Base-by-base conservation (phyloP, 2,888 invertebrate genomes). In the Philaethria dido region DNA sequence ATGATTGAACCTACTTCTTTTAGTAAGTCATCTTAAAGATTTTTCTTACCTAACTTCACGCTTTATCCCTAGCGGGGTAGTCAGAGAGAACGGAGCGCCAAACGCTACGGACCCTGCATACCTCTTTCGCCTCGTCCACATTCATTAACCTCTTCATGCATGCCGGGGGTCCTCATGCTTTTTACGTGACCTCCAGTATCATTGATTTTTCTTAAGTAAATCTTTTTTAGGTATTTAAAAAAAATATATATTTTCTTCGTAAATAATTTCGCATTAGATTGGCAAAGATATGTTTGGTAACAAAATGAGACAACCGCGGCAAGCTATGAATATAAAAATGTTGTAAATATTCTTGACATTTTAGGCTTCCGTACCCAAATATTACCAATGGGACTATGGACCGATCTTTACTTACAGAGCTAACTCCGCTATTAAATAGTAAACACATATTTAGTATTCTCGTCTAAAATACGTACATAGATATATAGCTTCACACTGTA, bases 301-400 rank as follows among this genome's bases (percentile, higher is more conserved):
- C 29, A 50, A 29, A 29, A 50, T 50, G 29, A 50, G 25, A 25
- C n/a, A 2, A 18, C 50, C 50, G 50, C 25, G n/a, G 16, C 50
- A 50, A 50, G 50, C 29, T 50, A 50, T 50, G 50, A 50, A 50
- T 50, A 50, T 50, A 50, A 50, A 50, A 50, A 50, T 50, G 16
- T 29, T 50, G 50, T n/a, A 50, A 50, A 50, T 29, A 25, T 25
- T 50, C 11, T 29, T 25, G 25, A 16, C 25, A 9, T 29, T 50
- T 50, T n/a, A 29, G 50, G 50, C 50, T 50, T 50, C 25, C 50
- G 25, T 16, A 50, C 25, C 25, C 25, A 50, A 29, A 50, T 50
- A n/a, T 2, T 50, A 29, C 25, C 25, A 14, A 48, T 0, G 25
- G 48, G 48, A 48, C 6, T 4, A 22, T 20, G 47, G 22, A 50